Base-by-base conservation (phyloP, 1,140 invertebrate species). In the Bombus sibiricus region DNA sequence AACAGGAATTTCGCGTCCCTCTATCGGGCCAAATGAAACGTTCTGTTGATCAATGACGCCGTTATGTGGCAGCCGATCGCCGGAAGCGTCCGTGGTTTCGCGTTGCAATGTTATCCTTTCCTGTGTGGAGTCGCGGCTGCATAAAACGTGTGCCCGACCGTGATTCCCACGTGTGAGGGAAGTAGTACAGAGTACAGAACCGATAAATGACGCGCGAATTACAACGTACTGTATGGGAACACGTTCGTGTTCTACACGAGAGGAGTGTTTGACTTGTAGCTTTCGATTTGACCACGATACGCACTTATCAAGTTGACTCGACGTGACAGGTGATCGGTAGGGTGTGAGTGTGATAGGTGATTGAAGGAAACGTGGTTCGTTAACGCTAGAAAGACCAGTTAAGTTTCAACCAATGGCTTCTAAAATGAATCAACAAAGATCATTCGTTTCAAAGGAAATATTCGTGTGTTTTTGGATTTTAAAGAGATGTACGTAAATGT, bases 21-120 rank as follows among this genome's bases (percentile, higher is more conserved):
- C 59, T 78, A 22, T 86, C 47, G 39, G 72, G n/a, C 34, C 57
- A 34, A 86, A 88, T 79, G 62, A 86, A 88, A 86, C 75, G 66
- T 77, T 82, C 13, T 37, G 75, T 88, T 74, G 75, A 83, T 86
- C 79, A 73, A 86, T 86, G 39, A 71, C 32, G 15, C 81, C 59
- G 53, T 64, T 57, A 76, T 43, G 43, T 34, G 72, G n/a, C 32
- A 18, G 25, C 75, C 74, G 75, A 37, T 32, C 25, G 10, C 53
- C 57, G 75, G 75, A 62, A 37, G 53, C 75, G 53, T 37, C 53
- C 28, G 75, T 32, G 72, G 68, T 86, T 77, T 53, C 64, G 47
- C 73, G 57, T 86, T 62, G 34, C 57, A 39, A 25, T 53, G 39
- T 77, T 87, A 76, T 39, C 72, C 64, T 57, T 64, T 62, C 43